Evolutionary conservation across 2,888 invertebrate species (phyloP).

Genomic region (Drosophila crucigera): DNA sequence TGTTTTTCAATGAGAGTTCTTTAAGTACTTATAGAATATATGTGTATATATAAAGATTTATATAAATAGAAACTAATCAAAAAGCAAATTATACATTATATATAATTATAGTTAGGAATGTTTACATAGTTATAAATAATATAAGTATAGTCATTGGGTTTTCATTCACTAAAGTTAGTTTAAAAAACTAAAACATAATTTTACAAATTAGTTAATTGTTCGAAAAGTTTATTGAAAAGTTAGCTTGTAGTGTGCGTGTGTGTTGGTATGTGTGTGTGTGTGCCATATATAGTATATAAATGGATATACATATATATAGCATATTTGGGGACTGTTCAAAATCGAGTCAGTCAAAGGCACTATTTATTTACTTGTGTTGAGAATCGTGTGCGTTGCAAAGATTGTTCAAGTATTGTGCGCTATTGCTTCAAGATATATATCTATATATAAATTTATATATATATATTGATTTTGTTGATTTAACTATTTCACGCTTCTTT

Average conservation of each 20-base stretch:
- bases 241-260: slow-evolving; percentile 19
- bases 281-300: slow-evolving; percentile 39
- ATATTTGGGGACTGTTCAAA: slow-evolving; percentile 44
- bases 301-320: background rate
- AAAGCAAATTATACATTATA: slow-evolving; percentile 25
- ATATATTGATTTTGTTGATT: slow-evolving; percentile 8
- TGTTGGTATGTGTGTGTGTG: slow-evolving; percentile 8
- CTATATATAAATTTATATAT: background rate
- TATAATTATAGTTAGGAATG: slow-evolving; percentile 53
- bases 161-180: slow-evolving; percentile 27
- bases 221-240: background rate
- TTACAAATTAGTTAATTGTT: background rate
- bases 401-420: slow-evolving; percentile 35
- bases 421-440: slow-evolving; percentile 13
- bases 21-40: slow-evolving; percentile 62
- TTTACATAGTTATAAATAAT: slow-evolving; percentile 41
- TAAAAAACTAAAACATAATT: background rate
- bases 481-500: slow-evolving; percentile 64
- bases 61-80: slow-evolving; percentile 20
- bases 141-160: slow-evolving; percentile 47
- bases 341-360: slow-evolving; percentile 75
- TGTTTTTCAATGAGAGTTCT: slow-evolving; percentile 41
- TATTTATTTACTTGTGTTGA: slow-evolving; percentile 58
- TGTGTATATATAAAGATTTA: slow-evolving; percentile 9
- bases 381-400: slow-evolving; percentile 37